Evolutionary conservation across 2,797 vertebrate genomes (phyloP).

Genomic region (Anabacerthia variegaticeps): DNA sequence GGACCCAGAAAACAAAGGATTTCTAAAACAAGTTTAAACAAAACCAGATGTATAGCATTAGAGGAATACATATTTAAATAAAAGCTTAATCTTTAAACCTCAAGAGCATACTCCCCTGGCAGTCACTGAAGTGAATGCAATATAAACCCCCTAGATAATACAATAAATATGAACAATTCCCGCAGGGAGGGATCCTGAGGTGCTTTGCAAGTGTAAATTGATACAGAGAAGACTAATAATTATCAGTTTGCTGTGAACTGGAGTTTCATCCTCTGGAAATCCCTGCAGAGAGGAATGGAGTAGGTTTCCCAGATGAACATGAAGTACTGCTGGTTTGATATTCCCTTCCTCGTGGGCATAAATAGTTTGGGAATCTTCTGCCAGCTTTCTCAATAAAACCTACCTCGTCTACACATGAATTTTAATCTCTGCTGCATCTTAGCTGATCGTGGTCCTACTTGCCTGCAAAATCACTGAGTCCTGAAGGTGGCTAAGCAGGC

Average conservation of each 20-base stretch:
- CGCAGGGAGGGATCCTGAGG: background rate
- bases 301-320: background rate
- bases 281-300: background rate
- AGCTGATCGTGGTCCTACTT: background rate
- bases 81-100: conserved; percentile 10
- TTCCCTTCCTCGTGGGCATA: background rate
- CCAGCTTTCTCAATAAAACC: background rate
- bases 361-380: background rate
- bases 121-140: background rate
- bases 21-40: background rate
- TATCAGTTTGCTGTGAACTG: background rate
- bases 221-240: background rate
- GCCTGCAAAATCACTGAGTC: background rate
- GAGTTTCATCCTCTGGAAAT: background rate
- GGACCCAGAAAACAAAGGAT: background rate
- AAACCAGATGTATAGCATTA: conserved; percentile 13
- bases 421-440: background rate
- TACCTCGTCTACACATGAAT: background rate
- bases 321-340: background rate
- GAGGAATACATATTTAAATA: conserved; percentile 9
- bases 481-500: background rate
- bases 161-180: background rate
- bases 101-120: background rate
- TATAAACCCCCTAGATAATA: background rate
- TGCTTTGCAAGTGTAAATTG: conserved; percentile 30